phyloP scores from a whole-genome alignment of 2,113 vertebrate species.

The Strix aluco region DNA sequence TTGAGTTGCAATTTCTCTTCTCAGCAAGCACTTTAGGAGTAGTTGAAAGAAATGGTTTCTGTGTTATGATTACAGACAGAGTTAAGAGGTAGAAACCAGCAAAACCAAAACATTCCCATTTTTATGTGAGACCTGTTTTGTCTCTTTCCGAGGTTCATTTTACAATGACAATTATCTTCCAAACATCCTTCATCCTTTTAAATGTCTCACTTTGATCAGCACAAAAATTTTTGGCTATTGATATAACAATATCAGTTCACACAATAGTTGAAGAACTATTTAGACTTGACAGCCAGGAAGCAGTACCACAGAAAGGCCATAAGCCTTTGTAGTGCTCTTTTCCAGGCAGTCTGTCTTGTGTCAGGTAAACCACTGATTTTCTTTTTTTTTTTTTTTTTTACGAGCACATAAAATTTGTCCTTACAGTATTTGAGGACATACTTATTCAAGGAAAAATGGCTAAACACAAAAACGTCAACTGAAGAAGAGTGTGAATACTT shows the following conservation, averaged over 20 bases:
- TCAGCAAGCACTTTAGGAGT: neutral
- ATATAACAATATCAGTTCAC: neutral
- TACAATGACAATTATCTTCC: neutral
- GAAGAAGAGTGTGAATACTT: neutral
- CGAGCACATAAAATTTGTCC: neutral
- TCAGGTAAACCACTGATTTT: neutral
- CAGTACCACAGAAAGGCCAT: neutral
- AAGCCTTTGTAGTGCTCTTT: neutral
- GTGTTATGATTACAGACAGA: neutral
- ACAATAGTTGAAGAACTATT: neutral
- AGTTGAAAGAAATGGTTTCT: neutral
- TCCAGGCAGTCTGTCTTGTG: neutral
- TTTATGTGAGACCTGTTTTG: neutral
- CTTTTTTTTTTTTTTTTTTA: neutral
- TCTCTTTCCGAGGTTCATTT: neutral
- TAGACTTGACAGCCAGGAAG: neutral
- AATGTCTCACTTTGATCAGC: neutral
- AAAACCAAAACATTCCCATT: neutral
- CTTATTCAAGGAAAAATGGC: neutral
- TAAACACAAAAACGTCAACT: neutral
- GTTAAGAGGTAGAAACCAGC: neutral
- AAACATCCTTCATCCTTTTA: neutral
- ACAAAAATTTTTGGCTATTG: neutral
- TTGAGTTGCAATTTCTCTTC: neutral
- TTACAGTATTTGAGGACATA: neutral